Evolutionary conservation across 2,113 vertebrate species (phyloP).

Genomic region (Acanthochromis polyacanthus): DNA sequence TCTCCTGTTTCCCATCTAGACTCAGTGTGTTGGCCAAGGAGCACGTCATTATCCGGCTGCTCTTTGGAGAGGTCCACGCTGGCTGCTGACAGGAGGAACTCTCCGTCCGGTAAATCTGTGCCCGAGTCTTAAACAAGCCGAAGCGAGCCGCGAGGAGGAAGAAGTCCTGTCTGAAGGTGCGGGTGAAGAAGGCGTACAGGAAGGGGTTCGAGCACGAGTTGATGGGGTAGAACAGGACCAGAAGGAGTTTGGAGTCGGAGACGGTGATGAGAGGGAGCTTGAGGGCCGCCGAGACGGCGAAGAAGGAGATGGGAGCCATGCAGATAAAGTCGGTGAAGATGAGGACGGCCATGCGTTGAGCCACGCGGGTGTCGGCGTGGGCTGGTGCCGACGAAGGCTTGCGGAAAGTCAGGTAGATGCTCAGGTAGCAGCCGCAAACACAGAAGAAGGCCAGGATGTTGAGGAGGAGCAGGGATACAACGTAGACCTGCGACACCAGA

Average conservation of each 20-base stretch:
- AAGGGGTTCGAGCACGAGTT: slow-evolving; percentile 98
- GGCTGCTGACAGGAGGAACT: slow-evolving; percentile 90
- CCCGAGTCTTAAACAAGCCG: slow-evolving; percentile 90
- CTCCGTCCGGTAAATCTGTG: slow-evolving; percentile 94
- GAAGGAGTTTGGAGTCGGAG: slow-evolving; percentile 93
- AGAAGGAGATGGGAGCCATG: slow-evolving; percentile 98
- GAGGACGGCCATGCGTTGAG: slow-evolving; percentile 95
- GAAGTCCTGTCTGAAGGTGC: slow-evolving; percentile 95
- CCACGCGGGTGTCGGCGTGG: slow-evolving; percentile 91
- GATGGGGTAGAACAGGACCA: slow-evolving; percentile 97
- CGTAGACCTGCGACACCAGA: slow-evolving; percentile 87
- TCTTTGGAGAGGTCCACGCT: slow-evolving; percentile 84
- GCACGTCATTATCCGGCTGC: slow-evolving; percentile 81
- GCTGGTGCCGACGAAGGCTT: slow-evolving; percentile 90
- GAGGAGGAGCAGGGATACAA: slow-evolving; percentile 90
- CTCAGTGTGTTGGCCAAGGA: slow-evolving; percentile 82
- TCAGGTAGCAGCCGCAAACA: slow-evolving; percentile 92
- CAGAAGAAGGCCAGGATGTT: slow-evolving; percentile 92
- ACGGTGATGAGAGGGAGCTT: slow-evolving; percentile 95
- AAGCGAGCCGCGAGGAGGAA: slow-evolving; percentile 93
- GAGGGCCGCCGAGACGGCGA: slow-evolving; percentile 95
- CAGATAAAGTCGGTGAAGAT: slow-evolving; percentile 98
- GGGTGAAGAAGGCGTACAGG: slow-evolving; percentile 96
- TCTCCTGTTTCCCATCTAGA: slow-evolving; percentile 53
- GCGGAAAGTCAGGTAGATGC: slow-evolving; percentile 93